These are phyloP conservation scores for Brenthis ino DNA, from an alignment of 2,888 invertebrate species.

Conservation along the genomic window DNA sequence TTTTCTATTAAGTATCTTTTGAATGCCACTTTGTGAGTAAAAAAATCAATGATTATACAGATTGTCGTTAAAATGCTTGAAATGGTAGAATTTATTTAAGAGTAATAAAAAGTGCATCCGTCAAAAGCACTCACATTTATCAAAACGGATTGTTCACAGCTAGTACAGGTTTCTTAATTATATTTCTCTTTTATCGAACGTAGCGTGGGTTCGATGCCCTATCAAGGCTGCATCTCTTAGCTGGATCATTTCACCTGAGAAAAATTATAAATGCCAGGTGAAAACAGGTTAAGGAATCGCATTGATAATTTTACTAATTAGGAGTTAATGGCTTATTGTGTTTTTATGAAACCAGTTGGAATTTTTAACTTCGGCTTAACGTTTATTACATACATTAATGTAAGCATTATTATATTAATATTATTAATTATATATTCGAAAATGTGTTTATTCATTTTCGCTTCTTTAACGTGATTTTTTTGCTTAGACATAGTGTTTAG, in stretches of 20 bases:
- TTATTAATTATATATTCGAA: too few relatives aligned
- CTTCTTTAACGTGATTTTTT: too few relatives aligned
- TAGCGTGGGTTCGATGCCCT: constrained; percentile 60
- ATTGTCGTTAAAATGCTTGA: too few relatives aligned
- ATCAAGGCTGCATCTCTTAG: constrained; percentile 55
- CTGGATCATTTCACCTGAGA: constrained; percentile 73
- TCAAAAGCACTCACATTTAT: not conserved
- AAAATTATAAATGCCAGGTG: constrained; percentile 53
- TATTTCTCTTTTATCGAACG: constrained; percentile 43
- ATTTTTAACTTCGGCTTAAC: not conserved
- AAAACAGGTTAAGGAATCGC: constrained; percentile 37
- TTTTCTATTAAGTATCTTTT: too few relatives aligned
- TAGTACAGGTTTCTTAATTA: constrained; percentile 37
- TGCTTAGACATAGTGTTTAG: too few relatives aligned
- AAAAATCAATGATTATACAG: too few relatives aligned
- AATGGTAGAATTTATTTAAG: too few relatives aligned
- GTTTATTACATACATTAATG: too few relatives aligned
- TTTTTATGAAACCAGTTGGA: constrained; percentile 3
- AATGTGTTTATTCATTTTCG: too few relatives aligned
- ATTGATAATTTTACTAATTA: constrained; percentile 18
- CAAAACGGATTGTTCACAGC: constrained; percentile 5
- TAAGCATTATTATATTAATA: too few relatives aligned
- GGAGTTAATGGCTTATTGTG: constrained; percentile 17
- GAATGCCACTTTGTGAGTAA: too few relatives aligned
- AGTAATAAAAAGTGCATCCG: not conserved